These are phyloP conservation scores for Polydrusus cervinus DNA, from an alignment of 2,888 invertebrate genomes.

Conservation along the genomic window DNA sequence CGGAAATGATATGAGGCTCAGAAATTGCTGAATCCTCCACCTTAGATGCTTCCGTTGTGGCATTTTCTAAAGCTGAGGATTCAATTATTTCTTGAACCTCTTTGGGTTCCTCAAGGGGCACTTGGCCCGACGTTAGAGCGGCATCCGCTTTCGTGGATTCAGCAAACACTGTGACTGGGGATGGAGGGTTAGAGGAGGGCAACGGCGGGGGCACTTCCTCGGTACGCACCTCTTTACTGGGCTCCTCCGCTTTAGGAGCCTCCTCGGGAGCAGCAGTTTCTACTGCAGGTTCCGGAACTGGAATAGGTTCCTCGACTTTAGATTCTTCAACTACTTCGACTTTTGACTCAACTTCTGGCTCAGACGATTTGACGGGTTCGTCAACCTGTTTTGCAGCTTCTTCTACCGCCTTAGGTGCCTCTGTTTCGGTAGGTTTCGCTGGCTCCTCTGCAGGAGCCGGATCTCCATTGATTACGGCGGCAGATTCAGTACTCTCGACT, in stretches of 20 bases:
- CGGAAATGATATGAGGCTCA: conserved; percentile 36
- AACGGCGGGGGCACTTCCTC: conserved; percentile 83
- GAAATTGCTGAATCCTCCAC: conserved; percentile 28
- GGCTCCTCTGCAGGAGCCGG: conserved; percentile 49
- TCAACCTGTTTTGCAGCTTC: conserved; percentile 59
- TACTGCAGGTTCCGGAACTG: conserved; percentile 58
- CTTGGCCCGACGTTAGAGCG: conserved; percentile 51
- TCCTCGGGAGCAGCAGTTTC: conserved; percentile 59
- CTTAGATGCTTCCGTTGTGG: conserved; percentile 13
- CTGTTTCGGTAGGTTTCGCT: conserved; percentile 17
- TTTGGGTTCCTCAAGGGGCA: conserved; percentile 42
- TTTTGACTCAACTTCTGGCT: conserved; percentile 54
- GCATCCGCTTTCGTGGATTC: conserved; percentile 78
- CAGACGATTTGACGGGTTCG: conserved; percentile 42
- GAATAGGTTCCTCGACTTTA: conserved; percentile 54
- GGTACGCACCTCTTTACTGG: conserved; percentile 75
- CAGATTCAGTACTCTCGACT: conserved; percentile 43
- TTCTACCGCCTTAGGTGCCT: conserved; percentile 64
- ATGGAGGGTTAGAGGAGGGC: conserved; percentile 83
- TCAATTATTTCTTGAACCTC: conserved; percentile 38
- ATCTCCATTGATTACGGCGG: conserved; percentile 59
- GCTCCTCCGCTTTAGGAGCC: conserved; percentile 59
- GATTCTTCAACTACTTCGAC: conserved; percentile 37
- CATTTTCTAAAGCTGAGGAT: conserved; percentile 17
- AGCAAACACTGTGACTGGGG: conserved; percentile 84